Base-by-base conservation (phyloP, 1,140 invertebrate genomes). In the Caenorhabditis briggsae region DNA sequence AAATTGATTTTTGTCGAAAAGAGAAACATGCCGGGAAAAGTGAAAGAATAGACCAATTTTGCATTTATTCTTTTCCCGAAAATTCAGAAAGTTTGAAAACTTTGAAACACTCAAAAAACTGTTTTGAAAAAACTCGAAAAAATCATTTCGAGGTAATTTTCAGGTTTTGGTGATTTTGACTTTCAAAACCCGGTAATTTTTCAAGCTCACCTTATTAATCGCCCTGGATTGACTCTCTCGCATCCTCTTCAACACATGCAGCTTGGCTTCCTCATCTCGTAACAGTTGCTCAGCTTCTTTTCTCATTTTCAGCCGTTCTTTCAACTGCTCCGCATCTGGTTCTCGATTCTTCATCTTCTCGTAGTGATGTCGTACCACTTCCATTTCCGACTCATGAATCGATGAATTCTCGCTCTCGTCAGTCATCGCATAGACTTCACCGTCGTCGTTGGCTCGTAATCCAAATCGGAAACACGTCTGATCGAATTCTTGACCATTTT, bases 391-490 rank as follows among this genome's bases (percentile, higher is more conserved):
- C 18, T 88, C 87, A 74, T 92, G 89, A 46, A 91, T 82, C 7
- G 90, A 91, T 12, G 90, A 91, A 55, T 92, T 89, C 65, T 91
- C 90, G 84, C 90, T 91, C 58, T 92, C 90, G 58, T 92, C 91
- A 2, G 90, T 88, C 88, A 91, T 82, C 55, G 82, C 48, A 18
- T 83, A 83, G 5, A 83, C 82, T 11, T 83, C 82, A 41, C 82
- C 82, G 5, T 83, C 70, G 33, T 78, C 46, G 23, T 83, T 83
- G 7, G 82, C 82, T n/a, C 82, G 55, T 3, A 61, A 43, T 12
- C 55, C 55, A 8, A 83, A 83, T 83, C 82, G 58, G 18, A 58
- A 83, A 41, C 58, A 58, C n/a, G 56, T 82, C 78, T 86, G 85
- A 82, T 86, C 78, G 0, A 86, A 55, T 0, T 33, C 20, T 11